A percentile compares a stretch with the other conserved stretches of the same genome.
These are phyloP conservation scores for Oryzias curvinotus DNA, from an alignment of 2,113 vertebrate species.

Conservation along the genomic window DNA sequence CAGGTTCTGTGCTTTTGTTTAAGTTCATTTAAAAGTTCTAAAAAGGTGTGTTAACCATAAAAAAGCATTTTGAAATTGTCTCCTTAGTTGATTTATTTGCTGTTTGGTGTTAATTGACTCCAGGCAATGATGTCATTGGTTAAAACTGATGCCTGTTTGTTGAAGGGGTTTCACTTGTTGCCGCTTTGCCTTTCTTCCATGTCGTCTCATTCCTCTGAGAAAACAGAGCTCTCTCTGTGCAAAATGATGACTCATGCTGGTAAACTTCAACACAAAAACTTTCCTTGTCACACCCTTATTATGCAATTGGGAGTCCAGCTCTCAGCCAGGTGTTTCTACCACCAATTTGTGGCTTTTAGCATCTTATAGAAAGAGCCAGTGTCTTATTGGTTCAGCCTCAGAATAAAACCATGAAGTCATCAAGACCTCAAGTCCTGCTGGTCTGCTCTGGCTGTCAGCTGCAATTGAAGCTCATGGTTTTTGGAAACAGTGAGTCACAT, in stretches of 20 bases:
- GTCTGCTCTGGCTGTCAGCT: not conserved
- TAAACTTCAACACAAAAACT: not conserved
- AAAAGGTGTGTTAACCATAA: no score
- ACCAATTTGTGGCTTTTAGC: not conserved
- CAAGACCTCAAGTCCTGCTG: not conserved
- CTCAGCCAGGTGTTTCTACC: constrained; percentile 43
- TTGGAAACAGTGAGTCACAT: constrained; percentile 34
- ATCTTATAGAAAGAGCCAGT: constrained; percentile 34
- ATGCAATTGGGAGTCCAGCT: constrained; percentile 16
- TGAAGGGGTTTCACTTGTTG: no score
- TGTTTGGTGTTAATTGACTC: no score
- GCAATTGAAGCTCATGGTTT: constrained; percentile 4
- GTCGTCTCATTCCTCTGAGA: not conserved
- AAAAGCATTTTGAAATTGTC: no score
- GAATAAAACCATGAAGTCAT: constrained; percentile 22
- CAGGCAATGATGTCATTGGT: no score
- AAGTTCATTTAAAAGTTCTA: no score
- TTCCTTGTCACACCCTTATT: constrained; percentile 29
- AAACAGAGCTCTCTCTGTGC: constrained; percentile 54
- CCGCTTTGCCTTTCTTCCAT: not conserved
- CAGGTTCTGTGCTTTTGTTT: no score
- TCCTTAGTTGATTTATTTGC: no score
- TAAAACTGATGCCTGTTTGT: no score
- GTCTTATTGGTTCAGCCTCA: constrained; percentile 25
- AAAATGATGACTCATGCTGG: constrained; percentile 36